Evolutionary conservation across 2,888 invertebrate genomes (phyloP).

Genomic region (Altica lythri): DNA sequence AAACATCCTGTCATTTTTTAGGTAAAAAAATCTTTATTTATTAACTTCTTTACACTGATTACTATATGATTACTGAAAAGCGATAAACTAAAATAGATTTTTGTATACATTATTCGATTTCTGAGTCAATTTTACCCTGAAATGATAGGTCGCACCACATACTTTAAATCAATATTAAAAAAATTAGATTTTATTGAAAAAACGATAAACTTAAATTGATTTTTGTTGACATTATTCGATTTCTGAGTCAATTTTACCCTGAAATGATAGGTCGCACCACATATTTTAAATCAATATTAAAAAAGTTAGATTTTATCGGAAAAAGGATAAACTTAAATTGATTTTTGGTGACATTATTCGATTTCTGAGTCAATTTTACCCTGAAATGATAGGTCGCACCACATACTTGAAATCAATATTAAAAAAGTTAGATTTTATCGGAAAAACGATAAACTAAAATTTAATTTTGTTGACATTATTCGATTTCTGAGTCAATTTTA

Average conservation of each 20-base stretch:
- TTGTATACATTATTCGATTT: not conserved
- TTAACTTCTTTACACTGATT: not conserved
- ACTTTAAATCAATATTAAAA: not conserved
- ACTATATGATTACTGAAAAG: not conserved
- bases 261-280: not conserved
- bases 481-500: not conserved
- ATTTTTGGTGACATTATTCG: not conserved
- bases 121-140: not conserved
- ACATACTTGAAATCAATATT: not conserved
- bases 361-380: not conserved
- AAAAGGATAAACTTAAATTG: not conserved
- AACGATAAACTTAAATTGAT: not conserved
- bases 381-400: too few relatives aligned
- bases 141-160: not conserved
- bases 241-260: not conserved
- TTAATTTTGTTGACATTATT: not conserved
- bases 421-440: not conserved
- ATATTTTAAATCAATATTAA: not conserved
- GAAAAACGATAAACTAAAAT: not conserved
- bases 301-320: not conserved
- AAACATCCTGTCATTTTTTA: slow-evolving; percentile 30
- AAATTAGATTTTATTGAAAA: not conserved
- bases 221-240: not conserved
- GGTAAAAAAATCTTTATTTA: slow-evolving; percentile 10
- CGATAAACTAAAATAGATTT: not conserved